These are phyloP conservation scores for Calyptomena viridis DNA, from an alignment of 2,113 vertebrate genomes.

Conservation along the genomic window DNA sequence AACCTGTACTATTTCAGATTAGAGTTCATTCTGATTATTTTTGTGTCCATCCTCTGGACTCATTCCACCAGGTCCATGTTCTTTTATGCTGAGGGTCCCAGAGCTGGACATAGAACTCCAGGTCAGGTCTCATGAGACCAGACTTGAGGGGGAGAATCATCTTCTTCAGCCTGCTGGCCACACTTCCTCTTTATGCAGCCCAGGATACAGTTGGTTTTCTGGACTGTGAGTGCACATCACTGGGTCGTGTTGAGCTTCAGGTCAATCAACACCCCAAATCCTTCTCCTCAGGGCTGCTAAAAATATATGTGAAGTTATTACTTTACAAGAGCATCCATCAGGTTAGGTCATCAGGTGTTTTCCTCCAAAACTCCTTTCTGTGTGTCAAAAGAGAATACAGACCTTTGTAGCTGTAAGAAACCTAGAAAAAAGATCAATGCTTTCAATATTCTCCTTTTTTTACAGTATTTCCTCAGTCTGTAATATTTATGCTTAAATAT, in stretches of 20 bases:
- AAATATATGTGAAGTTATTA: neutral
- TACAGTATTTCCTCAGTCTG: neutral
- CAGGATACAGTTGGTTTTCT: neutral
- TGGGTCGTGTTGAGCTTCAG: neutral
- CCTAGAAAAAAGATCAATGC: neutral
- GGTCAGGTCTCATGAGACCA: neutral
- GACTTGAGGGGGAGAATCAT: neutral
- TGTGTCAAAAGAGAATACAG: neutral
- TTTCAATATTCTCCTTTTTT: neutral
- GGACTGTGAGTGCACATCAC: too few species aligned
- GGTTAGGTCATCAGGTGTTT: neutral
- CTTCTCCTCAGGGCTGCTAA: neutral
- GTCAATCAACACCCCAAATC: neutral
- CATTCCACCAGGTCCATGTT: accelerated
- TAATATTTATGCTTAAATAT: neutral
- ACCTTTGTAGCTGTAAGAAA: neutral
- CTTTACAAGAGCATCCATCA: neutral
- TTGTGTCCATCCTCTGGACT: neutral
- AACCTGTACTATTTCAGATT: neutral
- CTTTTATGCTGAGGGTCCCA: neutral
- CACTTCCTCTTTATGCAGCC: neutral
- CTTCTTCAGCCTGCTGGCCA: neutral
- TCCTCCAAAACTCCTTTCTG: neutral
- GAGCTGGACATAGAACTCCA: neutral
- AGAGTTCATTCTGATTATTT: neutral